Conservation (phyloP, 2,888 invertebrate species). For the Mythimna pallens region DNA sequence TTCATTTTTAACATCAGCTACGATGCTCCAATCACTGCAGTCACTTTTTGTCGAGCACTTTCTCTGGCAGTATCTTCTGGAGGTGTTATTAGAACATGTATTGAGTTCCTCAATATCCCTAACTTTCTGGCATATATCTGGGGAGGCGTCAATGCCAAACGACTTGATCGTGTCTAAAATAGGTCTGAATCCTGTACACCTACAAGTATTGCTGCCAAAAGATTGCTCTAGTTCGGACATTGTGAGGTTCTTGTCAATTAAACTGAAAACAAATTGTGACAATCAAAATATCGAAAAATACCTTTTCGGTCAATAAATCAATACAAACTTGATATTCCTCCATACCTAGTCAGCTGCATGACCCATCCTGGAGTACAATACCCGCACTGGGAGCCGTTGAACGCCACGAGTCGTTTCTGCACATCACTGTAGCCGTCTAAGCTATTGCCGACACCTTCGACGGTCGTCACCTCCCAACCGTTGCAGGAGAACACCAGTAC, state of each 20-base stretch:
- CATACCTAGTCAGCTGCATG: slow-evolving; percentile 92
- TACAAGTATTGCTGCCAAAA: slow-evolving; percentile 94
- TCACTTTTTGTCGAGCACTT: slow-evolving; percentile 56
- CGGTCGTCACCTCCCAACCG: slow-evolving; percentile 93
- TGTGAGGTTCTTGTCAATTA: slow-evolving; percentile 89
- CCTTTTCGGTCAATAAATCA: background rate
- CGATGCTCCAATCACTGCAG: slow-evolving; percentile 77
- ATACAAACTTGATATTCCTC: background rate
- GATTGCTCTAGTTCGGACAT: slow-evolving; percentile 93
- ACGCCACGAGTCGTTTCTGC: slow-evolving; percentile 90
- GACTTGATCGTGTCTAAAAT: slow-evolving; percentile 95
- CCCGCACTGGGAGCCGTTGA: slow-evolving; percentile 93
- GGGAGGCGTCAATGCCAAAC: slow-evolving; percentile 91
- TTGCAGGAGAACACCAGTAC: slow-evolving; percentile 91
- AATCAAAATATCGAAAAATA: background rate
- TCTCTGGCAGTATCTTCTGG: background rate
- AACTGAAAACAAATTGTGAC: background rate
- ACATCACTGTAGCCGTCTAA: slow-evolving; percentile 91
- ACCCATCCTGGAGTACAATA: slow-evolving; percentile 95
- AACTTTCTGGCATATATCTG: slow-evolving; percentile 85
- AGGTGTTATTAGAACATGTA: background rate
- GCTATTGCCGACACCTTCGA: slow-evolving; percentile 93
- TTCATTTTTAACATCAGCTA: slow-evolving; percentile 68
- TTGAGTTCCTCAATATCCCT: slow-evolving; percentile 86
- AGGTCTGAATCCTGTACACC: slow-evolving; percentile 95